A percentile compares a stretch with the other conserved stretches of the same genome.
Evolutionary conservation across 2,113 vertebrate species (phyloP).

Genomic region (Oplegnathus fasciatus): DNA sequence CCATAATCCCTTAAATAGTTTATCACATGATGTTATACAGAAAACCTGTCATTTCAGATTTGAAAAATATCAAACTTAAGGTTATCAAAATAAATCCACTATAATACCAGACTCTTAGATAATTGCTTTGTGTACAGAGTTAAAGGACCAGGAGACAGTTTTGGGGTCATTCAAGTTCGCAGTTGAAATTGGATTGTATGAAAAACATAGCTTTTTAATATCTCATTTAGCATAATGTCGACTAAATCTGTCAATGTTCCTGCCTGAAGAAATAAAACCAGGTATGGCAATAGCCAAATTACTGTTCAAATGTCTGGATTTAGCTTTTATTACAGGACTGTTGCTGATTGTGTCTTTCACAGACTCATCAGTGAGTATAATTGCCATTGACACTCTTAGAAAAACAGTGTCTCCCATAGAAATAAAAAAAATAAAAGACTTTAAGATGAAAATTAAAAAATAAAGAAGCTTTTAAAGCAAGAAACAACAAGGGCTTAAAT

Average conservation of each 20-base stretch:
- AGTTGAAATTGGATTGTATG: neutral
- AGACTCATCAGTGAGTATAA: neutral
- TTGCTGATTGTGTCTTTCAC: neutral
- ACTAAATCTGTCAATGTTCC: neutral
- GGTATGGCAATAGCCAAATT: constrained; percentile 5
- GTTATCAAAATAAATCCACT: neutral
- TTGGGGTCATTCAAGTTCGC: neutral
- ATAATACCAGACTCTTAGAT: neutral
- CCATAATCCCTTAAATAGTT: neutral
- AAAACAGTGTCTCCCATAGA: neutral
- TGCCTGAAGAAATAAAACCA: neutral
- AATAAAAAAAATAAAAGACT: neutral
- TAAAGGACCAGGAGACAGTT: constrained; percentile 1
- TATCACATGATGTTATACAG: neutral
- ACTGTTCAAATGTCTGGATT: constrained; percentile 13
- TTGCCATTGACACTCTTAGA: neutral
- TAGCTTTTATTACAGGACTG: neutral
- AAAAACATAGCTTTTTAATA: neutral
- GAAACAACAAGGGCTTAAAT: constrained; percentile 16
- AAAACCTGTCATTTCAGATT: constrained; percentile 8
- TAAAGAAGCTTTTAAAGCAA: neutral
- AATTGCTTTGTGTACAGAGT: neutral
- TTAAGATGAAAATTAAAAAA: neutral
- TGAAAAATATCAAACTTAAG: neutral
- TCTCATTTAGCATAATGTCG: neutral